These are phyloP conservation scores for Heptranchias perlo DNA, from an alignment of 2,113 vertebrate species.

Conservation along the genomic window DNA sequence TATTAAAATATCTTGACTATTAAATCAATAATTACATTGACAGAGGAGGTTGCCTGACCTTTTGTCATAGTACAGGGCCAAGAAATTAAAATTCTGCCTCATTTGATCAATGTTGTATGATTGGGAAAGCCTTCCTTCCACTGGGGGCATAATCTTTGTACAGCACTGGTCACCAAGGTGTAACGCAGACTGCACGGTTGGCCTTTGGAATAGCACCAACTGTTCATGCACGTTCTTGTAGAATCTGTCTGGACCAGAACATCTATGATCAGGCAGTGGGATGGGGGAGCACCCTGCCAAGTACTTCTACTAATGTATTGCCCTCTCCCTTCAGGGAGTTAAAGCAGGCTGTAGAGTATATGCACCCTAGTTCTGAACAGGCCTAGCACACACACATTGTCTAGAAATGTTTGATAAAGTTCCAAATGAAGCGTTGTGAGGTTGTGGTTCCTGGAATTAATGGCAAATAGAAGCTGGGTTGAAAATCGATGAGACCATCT, in stretches of 20 bases:
- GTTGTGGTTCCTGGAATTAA: not conserved
- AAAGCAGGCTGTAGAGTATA: not conserved
- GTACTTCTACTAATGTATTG: not conserved
- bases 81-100: no score
- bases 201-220: not conserved
- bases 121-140: not conserved
- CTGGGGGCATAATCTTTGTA: not conserved
- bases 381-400: no score
- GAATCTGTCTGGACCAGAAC: not conserved
- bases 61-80: no score
- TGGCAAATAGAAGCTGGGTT: not conserved
- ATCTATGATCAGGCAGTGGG: not conserved
- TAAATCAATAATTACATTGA: not conserved
- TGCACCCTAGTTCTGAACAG: no score
- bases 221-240: not conserved
- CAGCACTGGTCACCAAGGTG: not conserved
- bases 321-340: not conserved
- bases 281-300: not conserved
- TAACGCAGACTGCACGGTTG: not conserved
- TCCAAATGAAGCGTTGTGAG: not conserved
- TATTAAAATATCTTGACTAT: not conserved
- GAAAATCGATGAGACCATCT: not conserved
- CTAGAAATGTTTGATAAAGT: not conserved
- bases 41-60: not conserved
- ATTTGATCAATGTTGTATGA: no score